Conservation (phyloP, 2,888 invertebrate species). For the Hypsopygia costalis region DNA sequence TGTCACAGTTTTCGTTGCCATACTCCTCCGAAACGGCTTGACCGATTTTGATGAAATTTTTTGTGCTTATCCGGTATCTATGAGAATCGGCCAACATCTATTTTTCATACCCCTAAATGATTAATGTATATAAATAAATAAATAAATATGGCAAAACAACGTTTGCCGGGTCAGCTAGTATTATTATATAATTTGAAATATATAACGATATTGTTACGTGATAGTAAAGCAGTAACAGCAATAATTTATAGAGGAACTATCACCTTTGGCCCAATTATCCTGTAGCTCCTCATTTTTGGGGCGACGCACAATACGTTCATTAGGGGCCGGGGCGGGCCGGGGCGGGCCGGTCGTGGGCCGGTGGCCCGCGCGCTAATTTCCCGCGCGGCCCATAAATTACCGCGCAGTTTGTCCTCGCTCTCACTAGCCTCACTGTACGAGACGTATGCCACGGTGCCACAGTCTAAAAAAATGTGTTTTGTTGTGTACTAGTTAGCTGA, state of each 20-base stretch:
- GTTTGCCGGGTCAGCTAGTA: no score
- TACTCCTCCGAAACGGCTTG: no score
- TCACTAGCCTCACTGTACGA: background rate
- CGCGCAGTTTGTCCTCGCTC: conserved; percentile 37
- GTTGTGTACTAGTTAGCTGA: no score
- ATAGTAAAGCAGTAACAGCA: background rate
- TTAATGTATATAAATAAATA: no score
- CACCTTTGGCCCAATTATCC: background rate
- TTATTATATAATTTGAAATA: no score
- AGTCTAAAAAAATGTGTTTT: background rate
- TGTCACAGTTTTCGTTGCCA: no score
- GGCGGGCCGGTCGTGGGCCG: conserved; percentile 16
- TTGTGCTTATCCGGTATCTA: no score
- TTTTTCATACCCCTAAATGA: no score
- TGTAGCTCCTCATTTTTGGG: background rate
- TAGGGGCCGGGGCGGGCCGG: background rate
- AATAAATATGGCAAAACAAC: no score
- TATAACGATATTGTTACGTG: no score
- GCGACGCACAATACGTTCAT: conserved; percentile 2
- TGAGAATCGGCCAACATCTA: no score
- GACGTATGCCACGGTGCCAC: background rate
- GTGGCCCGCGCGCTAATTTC: conserved; percentile 40
- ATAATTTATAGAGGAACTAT: conserved; percentile 12
- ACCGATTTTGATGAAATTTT: no score
- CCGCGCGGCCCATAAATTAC: conserved; percentile 55